phyloP scores from a whole-genome alignment of 2,113 vertebrate species.

The Fukomys damarensis region DNA sequence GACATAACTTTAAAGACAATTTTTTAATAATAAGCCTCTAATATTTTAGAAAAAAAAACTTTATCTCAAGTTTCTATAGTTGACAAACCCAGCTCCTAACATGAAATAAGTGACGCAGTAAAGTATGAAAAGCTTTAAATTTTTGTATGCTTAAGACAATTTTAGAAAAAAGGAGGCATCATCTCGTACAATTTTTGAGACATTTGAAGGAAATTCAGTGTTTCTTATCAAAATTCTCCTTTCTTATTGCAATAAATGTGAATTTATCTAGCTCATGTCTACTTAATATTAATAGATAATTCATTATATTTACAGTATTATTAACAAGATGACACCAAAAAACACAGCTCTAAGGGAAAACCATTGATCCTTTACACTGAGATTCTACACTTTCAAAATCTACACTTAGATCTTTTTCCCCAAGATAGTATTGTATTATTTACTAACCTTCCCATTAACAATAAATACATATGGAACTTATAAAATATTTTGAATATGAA shows the following conservation, averaged over 20 bases:
- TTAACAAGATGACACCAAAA: background rate
- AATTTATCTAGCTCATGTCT: background rate
- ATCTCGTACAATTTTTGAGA: background rate
- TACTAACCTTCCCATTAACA: background rate
- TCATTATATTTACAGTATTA: background rate
- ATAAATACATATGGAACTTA: background rate
- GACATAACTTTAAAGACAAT: background rate
- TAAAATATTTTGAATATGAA: conserved; percentile 17
- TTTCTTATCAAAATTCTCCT: background rate
- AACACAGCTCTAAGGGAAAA: background rate
- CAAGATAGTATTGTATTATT: background rate
- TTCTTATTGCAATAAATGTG: background rate
- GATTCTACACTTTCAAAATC: background rate
- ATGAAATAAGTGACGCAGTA: background rate
- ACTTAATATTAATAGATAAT: background rate
- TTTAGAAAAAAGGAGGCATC: background rate
- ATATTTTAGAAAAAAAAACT: background rate
- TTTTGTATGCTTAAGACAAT: background rate
- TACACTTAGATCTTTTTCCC: background rate
- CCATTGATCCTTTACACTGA: background rate
- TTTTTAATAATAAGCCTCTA: background rate
- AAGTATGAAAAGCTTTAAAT: conserved; percentile 5
- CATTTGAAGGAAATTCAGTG: background rate
- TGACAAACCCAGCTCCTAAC: background rate
- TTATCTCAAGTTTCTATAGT: background rate